Conservation (phyloP, 64 coral and sea anemone genomes). For the Acropora yongei region DNA sequence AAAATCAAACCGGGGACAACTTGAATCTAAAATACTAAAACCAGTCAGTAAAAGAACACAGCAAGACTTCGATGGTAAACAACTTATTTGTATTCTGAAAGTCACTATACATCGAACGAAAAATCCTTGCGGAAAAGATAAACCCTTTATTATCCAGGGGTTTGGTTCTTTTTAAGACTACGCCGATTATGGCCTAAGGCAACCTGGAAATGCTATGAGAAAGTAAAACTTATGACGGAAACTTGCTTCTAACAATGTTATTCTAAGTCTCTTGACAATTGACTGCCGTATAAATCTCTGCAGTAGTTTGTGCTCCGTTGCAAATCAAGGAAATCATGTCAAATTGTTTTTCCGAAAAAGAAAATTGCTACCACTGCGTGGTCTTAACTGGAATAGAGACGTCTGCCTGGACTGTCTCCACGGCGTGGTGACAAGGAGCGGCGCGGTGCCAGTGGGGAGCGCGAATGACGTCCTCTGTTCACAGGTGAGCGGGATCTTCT, state of each 20-base stretch:
- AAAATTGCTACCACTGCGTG: neutral
- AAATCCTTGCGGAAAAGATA: no score
- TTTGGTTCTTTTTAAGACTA: neutral
- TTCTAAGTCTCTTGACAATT: no score
- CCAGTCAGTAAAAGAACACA: no score
- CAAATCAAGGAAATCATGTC: neutral
- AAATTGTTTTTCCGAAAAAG: neutral
- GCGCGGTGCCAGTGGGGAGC: slow-evolving; percentile 29
- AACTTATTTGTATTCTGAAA: no score
- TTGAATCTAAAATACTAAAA: no score
- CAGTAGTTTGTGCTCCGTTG: neutral
- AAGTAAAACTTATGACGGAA: no score
- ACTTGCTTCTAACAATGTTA: no score
- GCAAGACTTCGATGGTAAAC: no score
- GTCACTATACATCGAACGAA: no score
- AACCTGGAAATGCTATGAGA: no score
- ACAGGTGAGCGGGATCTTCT: slow-evolving; percentile 60
- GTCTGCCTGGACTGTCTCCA: slow-evolving; percentile 42
- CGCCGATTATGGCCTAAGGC: neutral
- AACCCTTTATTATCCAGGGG: neutral
- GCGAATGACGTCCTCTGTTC: slow-evolving; percentile 36
- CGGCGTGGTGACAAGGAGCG: slow-evolving; percentile 64
- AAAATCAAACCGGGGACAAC: no score
- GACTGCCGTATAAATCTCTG: no score
- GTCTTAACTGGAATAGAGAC: slow-evolving; percentile 16